phyloP scores from a whole-genome alignment of 2,888 invertebrate species.

The Cephonodes hylas region DNA sequence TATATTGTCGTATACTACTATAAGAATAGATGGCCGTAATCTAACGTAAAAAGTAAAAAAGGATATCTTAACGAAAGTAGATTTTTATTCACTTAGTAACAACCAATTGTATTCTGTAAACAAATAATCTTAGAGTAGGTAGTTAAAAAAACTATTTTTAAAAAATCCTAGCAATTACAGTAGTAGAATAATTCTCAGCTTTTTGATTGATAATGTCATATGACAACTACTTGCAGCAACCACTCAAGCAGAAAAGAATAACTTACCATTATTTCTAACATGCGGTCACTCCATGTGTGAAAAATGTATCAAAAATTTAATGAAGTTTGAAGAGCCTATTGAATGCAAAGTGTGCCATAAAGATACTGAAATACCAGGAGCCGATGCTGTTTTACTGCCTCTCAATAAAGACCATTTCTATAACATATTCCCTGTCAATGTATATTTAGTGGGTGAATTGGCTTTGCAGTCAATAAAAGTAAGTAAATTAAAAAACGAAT shows the following conservation, averaged over 20 bases:
- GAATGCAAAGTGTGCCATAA: slow-evolving; percentile 74
- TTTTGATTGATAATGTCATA: not conserved
- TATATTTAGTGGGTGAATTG: slow-evolving; percentile 64
- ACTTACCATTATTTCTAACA: slow-evolving; percentile 81
- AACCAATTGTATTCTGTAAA: too few relatives aligned
- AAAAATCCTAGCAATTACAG: too few relatives aligned
- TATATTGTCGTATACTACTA: not conserved
- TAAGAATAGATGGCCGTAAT: not conserved
- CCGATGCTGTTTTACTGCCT: slow-evolving; percentile 35
- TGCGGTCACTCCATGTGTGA: slow-evolving; percentile 87
- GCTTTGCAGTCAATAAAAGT: slow-evolving; percentile 50
- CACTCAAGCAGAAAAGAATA: slow-evolving; percentile 40
- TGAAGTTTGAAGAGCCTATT: slow-evolving; percentile 63
- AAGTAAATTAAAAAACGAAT: slow-evolving; percentile 25
- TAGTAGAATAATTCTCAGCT: too few relatives aligned
- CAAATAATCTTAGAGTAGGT: too few relatives aligned
- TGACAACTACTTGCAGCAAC: slow-evolving; percentile 34
- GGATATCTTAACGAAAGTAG: too few relatives aligned
- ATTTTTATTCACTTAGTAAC: too few relatives aligned
- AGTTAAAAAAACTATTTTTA: too few relatives aligned
- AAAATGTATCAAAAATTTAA: slow-evolving; percentile 75
- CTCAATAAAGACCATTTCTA: slow-evolving; percentile 46
- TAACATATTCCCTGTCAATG: slow-evolving; percentile 60
- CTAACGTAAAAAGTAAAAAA: too few relatives aligned
- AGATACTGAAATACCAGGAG: slow-evolving; percentile 43